Evolutionary conservation across 2,888 invertebrate genomes (phyloP), one percentile per base, ranked within the genome.

Genomic region (Callyntrura sp.): DNA sequence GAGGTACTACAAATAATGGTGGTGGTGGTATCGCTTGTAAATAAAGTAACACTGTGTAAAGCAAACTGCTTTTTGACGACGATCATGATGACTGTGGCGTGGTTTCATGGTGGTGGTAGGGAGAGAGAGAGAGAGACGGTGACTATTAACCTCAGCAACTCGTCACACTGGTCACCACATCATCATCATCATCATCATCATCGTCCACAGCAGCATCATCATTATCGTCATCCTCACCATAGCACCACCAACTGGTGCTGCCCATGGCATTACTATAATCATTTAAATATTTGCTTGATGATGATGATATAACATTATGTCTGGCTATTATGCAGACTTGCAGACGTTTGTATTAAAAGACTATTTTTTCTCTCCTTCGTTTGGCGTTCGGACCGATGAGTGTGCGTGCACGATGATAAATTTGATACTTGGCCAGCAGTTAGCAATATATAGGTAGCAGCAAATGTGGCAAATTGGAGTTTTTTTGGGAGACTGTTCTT

Each of bases 161-260:
- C 82, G 83, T 84, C 88, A 88, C 83, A 88, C 88, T 88, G 88
- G 88, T 88, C 88, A 88, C 76, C 60, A 45, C 73, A 73, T 70
- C 70, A 35, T 70, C 17, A 17, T 2, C 35, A 68, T 35, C 68
- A 68, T 68, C 35, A 35, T 45, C 70, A 70, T 12, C 70, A 70
- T 5, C 45, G 45, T 45, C 9, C 9, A 60, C 3, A n/a, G 8
- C 17, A 20, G 1, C 20, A 68, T 20, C 73, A 48, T 70, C 70
- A 35, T 70, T 9, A 17, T 9, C 20, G 17, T 20, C 60, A 60
- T 51, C 60, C 12, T 20, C 17, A 60, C 9, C 9, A 60, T 17
- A n/a, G 8, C 17, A 20, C 2, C 20, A 68, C 48, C 73, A 48
- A 48, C 48, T 73, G 68, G 68, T 68, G 73, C 73, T 48, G 73